Evolutionary conservation across 2,797 vertebrate species (phyloP), one percentile per base, ranked within the genome.

Genomic region (Heterohyrax brucei): DNA sequence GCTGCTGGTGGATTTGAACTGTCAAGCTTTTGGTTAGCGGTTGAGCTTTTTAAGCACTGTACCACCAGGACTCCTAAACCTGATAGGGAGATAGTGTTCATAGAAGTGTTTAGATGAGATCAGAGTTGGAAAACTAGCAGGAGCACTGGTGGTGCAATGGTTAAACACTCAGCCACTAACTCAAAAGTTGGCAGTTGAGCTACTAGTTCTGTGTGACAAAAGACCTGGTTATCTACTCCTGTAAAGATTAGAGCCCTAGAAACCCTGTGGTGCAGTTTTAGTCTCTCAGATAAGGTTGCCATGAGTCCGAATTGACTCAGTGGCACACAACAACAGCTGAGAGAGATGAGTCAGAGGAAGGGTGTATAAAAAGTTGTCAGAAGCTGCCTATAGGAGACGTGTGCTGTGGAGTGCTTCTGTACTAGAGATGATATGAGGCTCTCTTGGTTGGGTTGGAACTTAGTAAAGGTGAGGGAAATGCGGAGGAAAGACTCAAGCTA

Each of bases 301-400:
- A 3, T 72, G 30, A 19, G 68, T 72, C 18, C 2, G n/a, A 33
- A 72, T 72, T 5, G 5, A 72, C 18, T 72, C n/a, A 10, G 33
- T n/a, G 30, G n/a, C 16, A 33, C n/a, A 72, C n/a, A 33, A 30
- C 68, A 72, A 19, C 18, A 33, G n/a, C 14, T 92, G 21, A 50
- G 13, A 79, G 72, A 78, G 59, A 59, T 82, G 21, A 61, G 26
- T 76, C 56, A 66, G 66, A 50, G 21, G 48, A 28, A 90, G 26
- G 13, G 62, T 68, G 16, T 33, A 10, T 77, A 18, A 56, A 83
- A 75, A 62, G 39, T 62, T 56, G 89, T 86, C 64, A 87, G 96
- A 89, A 89, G 94, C 73, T 86, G 93, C 5, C 95, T 94, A n/a
- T 61, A 97, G 91, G 93, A 96, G 91, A 83, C 64, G 93, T 75